These are phyloP conservation scores for Ceratosolen solmsi DNA, from an alignment of 1,140 invertebrate species.

Conservation along the genomic window DNA sequence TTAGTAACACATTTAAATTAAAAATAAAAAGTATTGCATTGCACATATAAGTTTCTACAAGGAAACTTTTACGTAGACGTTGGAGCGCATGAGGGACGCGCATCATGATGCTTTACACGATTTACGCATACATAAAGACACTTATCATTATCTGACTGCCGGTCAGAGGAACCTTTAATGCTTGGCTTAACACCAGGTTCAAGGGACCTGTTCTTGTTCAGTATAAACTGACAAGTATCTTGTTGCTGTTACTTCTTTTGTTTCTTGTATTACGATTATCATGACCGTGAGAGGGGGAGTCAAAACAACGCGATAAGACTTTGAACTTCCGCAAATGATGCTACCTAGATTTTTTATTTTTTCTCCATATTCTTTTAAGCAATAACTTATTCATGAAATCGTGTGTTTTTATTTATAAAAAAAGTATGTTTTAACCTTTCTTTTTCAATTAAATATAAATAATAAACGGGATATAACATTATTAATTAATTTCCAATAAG, in stretches of 20 bases:
- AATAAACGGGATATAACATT: no score
- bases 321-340: conserved; percentile 37
- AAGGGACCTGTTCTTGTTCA: conserved; percentile 55
- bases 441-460: no score
- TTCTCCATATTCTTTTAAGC: background rate
- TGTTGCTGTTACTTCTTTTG: conserved; percentile 46
- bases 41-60: no score
- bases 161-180: conserved; percentile 53
- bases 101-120: conserved; percentile 25
- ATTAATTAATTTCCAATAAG: no score
- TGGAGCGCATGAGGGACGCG: background rate
- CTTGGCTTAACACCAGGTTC: conserved; percentile 62
- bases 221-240: conserved; percentile 9
- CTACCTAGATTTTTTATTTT: background rate
- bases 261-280: conserved; percentile 50
- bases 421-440: no score
- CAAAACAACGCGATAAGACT: conserved; percentile 53
- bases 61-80: background rate
- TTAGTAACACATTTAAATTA: no score
- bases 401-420: no score
- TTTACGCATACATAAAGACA: conserved; percentile 58
- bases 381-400: background rate
- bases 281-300: conserved; percentile 7
- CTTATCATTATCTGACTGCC: conserved; percentile 54
- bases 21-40: no score